Conservation (phyloP, 2,797 vertebrate genomes). For the Halcyon leucocephala region DNA sequence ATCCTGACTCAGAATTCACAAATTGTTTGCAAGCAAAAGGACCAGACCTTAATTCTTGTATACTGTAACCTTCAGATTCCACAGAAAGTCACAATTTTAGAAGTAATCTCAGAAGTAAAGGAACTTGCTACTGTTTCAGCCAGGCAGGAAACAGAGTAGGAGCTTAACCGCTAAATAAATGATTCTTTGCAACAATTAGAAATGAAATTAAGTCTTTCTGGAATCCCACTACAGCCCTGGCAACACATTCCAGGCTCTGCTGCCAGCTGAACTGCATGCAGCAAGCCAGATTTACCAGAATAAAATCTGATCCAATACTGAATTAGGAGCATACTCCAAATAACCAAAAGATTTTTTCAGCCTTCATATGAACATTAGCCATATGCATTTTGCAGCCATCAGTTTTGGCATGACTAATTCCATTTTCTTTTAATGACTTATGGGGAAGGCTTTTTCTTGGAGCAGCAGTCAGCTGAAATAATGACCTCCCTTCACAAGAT, state of each 20-base stretch:
- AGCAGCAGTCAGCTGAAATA: background rate
- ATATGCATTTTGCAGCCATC: background rate
- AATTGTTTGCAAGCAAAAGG: background rate
- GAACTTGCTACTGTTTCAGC: background rate
- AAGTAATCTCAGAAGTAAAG: background rate
- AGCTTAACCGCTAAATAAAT: slow-evolving; percentile 57
- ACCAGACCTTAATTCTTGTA: background rate
- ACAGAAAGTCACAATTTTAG: background rate
- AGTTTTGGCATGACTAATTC: background rate
- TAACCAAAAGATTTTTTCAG: background rate
- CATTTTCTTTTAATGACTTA: slow-evolving; percentile 26
- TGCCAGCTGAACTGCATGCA: slow-evolving; percentile 2
- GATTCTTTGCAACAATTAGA: slow-evolving; percentile 56
- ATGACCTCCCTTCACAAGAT: slow-evolving; percentile 17
- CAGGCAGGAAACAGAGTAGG: background rate
- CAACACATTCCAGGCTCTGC: background rate
- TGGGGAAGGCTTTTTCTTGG: background rate
- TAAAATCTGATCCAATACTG: background rate
- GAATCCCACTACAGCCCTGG: slow-evolving; percentile 53
- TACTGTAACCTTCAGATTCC: background rate
- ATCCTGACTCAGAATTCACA: background rate
- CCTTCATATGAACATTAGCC: background rate
- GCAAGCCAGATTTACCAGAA: slow-evolving; percentile 52
- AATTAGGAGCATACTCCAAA: slow-evolving; percentile 2
- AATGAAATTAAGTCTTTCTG: slow-evolving; percentile 58